These are phyloP conservation scores for Drosophila mimetica DNA, from an alignment of 2,888 invertebrate genomes.

Conservation along the genomic window DNA sequence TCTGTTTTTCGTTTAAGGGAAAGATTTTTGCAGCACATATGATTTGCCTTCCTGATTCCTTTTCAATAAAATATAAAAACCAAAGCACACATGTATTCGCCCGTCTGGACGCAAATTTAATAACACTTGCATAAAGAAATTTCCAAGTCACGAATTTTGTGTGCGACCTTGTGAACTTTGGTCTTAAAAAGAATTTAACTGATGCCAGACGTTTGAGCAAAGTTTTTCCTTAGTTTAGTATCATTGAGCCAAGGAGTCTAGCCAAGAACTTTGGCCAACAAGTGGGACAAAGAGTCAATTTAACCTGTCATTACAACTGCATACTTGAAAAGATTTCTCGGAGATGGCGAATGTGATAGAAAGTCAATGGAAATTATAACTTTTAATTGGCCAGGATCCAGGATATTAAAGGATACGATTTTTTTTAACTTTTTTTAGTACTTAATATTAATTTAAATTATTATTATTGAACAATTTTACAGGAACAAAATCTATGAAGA, in stretches of 20 bases:
- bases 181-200: conserved; percentile 56
- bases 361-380: neutral
- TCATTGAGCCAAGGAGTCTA: conserved; percentile 44
- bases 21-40: neutral
- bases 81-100: neutral
- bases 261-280: conserved; percentile 40
- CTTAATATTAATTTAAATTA: no score
- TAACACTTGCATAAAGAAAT: conserved; percentile 33
- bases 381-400: neutral
- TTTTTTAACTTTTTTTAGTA: no score
- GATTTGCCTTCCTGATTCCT: conserved; percentile 8
- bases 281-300: conserved; percentile 43
- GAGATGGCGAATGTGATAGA: neutral
- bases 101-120: conserved; percentile 10
- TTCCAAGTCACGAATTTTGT: conserved; percentile 39
- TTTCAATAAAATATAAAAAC: conserved; percentile 1
- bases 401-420: no score
- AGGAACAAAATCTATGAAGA: no score
- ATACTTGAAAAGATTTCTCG: conserved; percentile 6
- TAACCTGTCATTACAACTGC: conserved; percentile 35
- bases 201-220: conserved; percentile 53
- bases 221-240: conserved; percentile 50
- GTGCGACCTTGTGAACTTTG: conserved; percentile 62
- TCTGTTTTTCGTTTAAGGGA: neutral
- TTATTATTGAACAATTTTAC: no score